These are phyloP conservation scores for Hemiscyllium ocellatum DNA, from an alignment of 2,113 vertebrate genomes.

Conservation along the genomic window DNA sequence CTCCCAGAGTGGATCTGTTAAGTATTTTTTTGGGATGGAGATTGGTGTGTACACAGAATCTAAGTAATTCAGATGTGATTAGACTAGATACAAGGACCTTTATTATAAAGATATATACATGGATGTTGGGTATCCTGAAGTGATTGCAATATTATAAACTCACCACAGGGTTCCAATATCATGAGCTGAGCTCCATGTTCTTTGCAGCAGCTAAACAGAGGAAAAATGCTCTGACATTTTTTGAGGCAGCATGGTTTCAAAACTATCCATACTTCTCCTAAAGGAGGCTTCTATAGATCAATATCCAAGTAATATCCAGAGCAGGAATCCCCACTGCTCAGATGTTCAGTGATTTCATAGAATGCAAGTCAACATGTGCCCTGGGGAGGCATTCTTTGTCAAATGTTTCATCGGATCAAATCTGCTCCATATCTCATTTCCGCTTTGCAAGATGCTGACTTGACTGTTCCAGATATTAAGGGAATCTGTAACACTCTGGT, in stretches of 20 bases:
- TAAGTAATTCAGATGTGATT: neutral
- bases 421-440: neutral
- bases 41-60: neutral
- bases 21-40: neutral
- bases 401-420: neutral
- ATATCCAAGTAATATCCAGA: neutral
- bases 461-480: neutral
- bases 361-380: neutral
- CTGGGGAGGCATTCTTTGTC: neutral
- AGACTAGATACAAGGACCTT: neutral
- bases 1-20: neutral
- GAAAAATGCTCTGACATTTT: neutral
- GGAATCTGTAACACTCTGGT: neutral
- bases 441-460: neutral
- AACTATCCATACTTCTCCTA: neutral
- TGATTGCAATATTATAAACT: neutral
- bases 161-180: neutral
- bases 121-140: neutral
- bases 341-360: neutral
- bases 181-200: neutral
- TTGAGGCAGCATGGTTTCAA: neutral
- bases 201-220: neutral
- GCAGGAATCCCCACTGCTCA: neutral
- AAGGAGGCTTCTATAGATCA: neutral
- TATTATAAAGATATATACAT: conserved; percentile 25